Evolutionary conservation across 2,113 vertebrate genomes (phyloP).

Genomic region (Peromyscus polionotus): DNA sequence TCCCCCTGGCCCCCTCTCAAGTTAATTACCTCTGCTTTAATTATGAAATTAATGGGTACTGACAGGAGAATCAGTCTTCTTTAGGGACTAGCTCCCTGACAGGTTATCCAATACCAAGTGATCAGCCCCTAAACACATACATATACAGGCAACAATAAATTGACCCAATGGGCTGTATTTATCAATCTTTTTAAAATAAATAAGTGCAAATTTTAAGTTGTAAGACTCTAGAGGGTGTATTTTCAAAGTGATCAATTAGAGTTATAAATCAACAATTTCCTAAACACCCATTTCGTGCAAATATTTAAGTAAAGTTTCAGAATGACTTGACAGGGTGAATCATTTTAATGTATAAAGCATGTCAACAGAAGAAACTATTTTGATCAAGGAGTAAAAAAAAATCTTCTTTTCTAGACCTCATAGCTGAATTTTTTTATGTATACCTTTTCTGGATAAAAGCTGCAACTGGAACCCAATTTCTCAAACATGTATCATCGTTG

Average conservation of each 20-base stretch:
- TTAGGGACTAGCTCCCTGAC: background rate
- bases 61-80: background rate
- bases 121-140: background rate
- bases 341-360: background rate
- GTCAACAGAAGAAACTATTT: slow-evolving; percentile 33
- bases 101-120: background rate
- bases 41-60: background rate
- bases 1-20: background rate
- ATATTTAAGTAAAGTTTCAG: background rate
- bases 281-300: background rate
- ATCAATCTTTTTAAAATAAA: background rate
- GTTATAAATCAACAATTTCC: slow-evolving; percentile 37
- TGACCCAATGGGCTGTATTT: background rate
- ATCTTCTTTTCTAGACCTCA: background rate
- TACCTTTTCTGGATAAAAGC: background rate
- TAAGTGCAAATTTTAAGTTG: background rate
- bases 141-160: background rate
- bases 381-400: background rate
- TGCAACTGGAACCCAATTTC: background rate
- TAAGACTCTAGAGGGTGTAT: background rate
- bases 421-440: background rate
- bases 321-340: background rate
- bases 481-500: background rate
- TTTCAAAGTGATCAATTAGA: slow-evolving; percentile 6
- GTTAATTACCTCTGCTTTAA: background rate